Base-by-base conservation (phyloP, 2,797 vertebrate genomes). In the Meriones psammophilus region DNA sequence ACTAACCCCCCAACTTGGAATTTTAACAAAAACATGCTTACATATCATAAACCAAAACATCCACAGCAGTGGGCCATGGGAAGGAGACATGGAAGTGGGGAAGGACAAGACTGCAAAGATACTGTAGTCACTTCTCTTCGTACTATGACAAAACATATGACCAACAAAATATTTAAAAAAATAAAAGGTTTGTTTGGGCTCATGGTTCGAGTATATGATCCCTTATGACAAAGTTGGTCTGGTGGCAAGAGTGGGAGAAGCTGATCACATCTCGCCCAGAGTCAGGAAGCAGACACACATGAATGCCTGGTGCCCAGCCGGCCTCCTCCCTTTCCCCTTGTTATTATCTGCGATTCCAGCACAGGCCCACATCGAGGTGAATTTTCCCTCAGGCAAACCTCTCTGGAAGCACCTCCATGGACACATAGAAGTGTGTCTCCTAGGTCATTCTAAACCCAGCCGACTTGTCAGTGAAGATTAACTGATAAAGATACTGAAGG, bases 11-110 rank as follows among this genome's bases (percentile, higher is more conserved):
- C 46, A 50, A 50, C 50, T 50, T 50, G 50, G 50, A 50, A 50
- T 50, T 50, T 50, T 50, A 50, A 50, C 50, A 50, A 50, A 50
- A 50, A 10, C 50, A 50, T 50, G 50, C 50, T 50, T 50, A 50
- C 50, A 1, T 50, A 50, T 50, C 50, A 50, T 50, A 50, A 50
- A 50, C 50, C 50, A 50, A 50, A 50, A 50, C 8, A 9, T 50
- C 50, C 50, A 50, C 50, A 50, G 50, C 50, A 50, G 50, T 50
- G 50, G 50, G 50, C 50, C 50, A 50, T 50, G n/a, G 33, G 50
- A 14, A 18, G 8, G 28, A 26, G 5, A 42, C 24, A 5, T 7
- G 2, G 4, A n/a, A 2, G 33, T 9, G 3, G 36, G 12, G 22
- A 69, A 18, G 0, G 9, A 71, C 1, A 8, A 39, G 33, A 54